Conservation (phyloP, 1,140 invertebrate species). For the Neodiprion lecontei region DNA sequence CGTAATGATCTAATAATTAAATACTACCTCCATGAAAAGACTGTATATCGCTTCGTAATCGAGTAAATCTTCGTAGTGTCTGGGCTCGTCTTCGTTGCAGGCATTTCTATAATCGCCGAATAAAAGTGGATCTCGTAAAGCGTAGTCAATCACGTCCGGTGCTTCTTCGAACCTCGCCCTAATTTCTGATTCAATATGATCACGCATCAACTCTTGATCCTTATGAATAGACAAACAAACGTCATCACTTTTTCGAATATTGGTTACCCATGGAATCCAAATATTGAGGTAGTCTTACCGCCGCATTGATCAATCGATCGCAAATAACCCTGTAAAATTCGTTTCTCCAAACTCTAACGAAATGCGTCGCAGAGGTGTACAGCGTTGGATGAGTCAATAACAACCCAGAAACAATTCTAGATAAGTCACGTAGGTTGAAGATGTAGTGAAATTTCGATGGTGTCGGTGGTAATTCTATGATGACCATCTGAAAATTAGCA, state of each 20-base stretch:
- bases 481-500: slow-evolving; percentile 64
- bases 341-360: slow-evolving; percentile 88
- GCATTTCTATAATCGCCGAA: slow-evolving; percentile 90
- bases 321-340: slow-evolving; percentile 86
- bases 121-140: slow-evolving; percentile 79
- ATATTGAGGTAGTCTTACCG: slow-evolving; percentile 58
- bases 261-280: slow-evolving; percentile 15
- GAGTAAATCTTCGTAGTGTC: slow-evolving; percentile 87
- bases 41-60: slow-evolving; percentile 87
- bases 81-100: slow-evolving; percentile 75
- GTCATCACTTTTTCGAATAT: background rate
- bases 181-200: slow-evolving; percentile 62
- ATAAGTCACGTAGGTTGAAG: slow-evolving; percentile 91
- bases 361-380: slow-evolving; percentile 72
- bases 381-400: slow-evolving; percentile 74
- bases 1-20: slow-evolving; percentile 1
- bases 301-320: slow-evolving; percentile 80
- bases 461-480: slow-evolving; percentile 83
- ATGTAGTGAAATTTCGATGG: slow-evolving; percentile 94
- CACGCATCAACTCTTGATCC: slow-evolving; percentile 61
- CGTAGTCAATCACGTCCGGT: slow-evolving; percentile 69
- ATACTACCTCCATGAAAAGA: slow-evolving; percentile 80
- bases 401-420: slow-evolving; percentile 80
- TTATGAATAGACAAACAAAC: slow-evolving; percentile 35
- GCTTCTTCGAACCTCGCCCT: slow-evolving; percentile 60